These are phyloP conservation scores for Cromileptes altivelis DNA, from an alignment of 2,113 vertebrate species.

Conservation along the genomic window DNA sequence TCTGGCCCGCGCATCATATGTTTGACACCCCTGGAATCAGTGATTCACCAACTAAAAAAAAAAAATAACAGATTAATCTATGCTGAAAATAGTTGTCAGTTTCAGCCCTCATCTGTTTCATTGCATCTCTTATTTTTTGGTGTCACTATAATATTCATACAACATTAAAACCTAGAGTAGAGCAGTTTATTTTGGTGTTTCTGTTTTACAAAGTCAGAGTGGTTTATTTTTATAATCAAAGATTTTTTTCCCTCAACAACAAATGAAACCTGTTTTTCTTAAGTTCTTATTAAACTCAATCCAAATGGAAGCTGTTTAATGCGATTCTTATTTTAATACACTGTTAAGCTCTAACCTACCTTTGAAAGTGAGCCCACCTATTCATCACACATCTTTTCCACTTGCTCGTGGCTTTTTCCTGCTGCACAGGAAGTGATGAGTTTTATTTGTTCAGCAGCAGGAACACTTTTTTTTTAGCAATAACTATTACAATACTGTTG, in stretches of 20 bases:
- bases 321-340: too few species aligned
- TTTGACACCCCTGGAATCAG: too few species aligned
- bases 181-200: background rate
- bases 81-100: too few species aligned
- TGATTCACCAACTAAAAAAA: too few species aligned
- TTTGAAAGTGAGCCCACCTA: background rate
- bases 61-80: too few species aligned
- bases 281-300: too few species aligned
- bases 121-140: background rate
- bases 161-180: background rate
- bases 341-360: too few species aligned
- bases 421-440: constrained; percentile 45
- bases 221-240: background rate
- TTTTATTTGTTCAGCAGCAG: constrained; percentile 29
- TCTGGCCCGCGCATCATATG: too few species aligned
- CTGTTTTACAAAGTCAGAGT: background rate
- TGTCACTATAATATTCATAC: background rate
- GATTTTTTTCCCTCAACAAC: background rate
- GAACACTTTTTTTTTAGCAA: background rate
- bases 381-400: constrained; percentile 34
- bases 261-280: background rate
- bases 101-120: background rate
- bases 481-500: background rate
- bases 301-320: too few species aligned
- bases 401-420: constrained; percentile 36